Conservation (phyloP, 2,113 vertebrate genomes). For the Odontophorus gujanensis region DNA sequence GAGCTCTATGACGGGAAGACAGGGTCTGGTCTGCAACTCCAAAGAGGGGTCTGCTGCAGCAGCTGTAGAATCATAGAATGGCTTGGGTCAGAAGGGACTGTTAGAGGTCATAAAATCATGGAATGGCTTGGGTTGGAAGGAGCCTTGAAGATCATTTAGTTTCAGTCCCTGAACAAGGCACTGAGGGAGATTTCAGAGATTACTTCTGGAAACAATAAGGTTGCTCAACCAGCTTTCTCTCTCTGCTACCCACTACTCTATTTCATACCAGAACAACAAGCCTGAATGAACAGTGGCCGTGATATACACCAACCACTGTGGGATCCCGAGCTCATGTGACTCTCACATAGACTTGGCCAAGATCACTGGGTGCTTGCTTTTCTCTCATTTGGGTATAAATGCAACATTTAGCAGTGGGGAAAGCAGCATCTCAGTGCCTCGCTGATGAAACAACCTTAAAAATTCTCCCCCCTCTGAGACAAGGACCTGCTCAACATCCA, state of each 20-base stretch:
- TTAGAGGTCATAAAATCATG: no score
- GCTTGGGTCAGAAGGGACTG: not conserved
- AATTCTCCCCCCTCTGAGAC: accelerated
- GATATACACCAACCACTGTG: not conserved
- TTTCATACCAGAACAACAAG: not conserved
- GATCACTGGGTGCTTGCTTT: not conserved
- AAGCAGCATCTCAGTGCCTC: not conserved
- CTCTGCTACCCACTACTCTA: not conserved
- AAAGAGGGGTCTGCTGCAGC: accelerated
- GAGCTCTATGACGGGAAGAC: not conserved
- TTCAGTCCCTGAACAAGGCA: not conserved
- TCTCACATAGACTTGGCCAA: not conserved
- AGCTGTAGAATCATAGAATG: not conserved
- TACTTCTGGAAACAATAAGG: not conserved
- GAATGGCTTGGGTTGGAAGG: not conserved
- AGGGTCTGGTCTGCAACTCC: not conserved
- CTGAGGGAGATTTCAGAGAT: not conserved
- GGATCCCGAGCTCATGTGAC: not conserved
- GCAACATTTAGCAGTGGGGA: not conserved
- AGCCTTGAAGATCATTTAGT: not conserved
- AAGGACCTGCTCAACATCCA: not conserved
- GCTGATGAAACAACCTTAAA: not conserved
- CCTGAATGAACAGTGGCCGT: not conserved
- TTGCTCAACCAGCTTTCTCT: not conserved
- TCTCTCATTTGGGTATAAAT: not conserved